These are phyloP conservation scores for Gasterosteus aculeatus DNA, from an alignment of 2,113 vertebrate genomes.

Conservation along the genomic window DNA sequence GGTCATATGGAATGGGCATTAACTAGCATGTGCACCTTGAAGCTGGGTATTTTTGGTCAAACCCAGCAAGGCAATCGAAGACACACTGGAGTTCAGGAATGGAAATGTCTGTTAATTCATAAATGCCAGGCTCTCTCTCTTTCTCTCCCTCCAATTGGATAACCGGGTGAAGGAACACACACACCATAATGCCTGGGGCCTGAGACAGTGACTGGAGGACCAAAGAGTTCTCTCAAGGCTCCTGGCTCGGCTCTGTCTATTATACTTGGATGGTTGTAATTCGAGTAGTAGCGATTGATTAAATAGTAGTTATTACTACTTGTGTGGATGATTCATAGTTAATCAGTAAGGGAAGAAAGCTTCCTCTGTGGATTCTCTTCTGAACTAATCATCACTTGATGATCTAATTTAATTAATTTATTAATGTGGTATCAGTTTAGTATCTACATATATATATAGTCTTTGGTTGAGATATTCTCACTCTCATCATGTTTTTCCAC, in stretches of 20 bases:
- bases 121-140: constrained; percentile 47
- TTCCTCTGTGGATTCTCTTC: background rate
- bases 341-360: background rate
- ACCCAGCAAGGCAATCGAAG: constrained; percentile 67
- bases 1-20: constrained; percentile 48
- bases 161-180: constrained; percentile 40
- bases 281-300: too few relatives aligned
- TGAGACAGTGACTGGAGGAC: constrained; percentile 31
- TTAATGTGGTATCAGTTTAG: background rate
- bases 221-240: constrained; percentile 7
- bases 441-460: background rate
- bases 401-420: too few relatives aligned
- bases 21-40: constrained; percentile 27
- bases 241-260: background rate
- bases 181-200: constrained; percentile 23
- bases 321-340: background rate
- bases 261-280: background rate
- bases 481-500: too few relatives aligned
- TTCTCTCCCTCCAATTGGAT: constrained; percentile 52
- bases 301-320: background rate
- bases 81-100: constrained; percentile 43
- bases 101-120: constrained; percentile 62
- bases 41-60: constrained; percentile 57
- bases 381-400: background rate
- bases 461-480: too few relatives aligned